A percentile compares a stretch with the other conserved stretches of the same genome.
These are phyloP conservation scores for Calidris pugnax DNA, from an alignment of 2,113 vertebrate genomes.

Conservation along the genomic window DNA sequence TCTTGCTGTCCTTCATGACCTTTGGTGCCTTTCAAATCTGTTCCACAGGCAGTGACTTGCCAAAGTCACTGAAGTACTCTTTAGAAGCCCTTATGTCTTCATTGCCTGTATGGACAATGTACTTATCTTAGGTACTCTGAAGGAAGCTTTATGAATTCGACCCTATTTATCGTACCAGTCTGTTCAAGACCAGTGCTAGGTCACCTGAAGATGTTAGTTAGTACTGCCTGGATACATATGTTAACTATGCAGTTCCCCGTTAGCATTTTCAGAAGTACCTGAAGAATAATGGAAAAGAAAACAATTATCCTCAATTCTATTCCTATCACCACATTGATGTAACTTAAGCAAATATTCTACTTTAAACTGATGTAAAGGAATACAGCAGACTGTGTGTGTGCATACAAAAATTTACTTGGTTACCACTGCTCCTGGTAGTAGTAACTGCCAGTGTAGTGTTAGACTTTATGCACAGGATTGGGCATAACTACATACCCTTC, in stretches of 20 bases:
- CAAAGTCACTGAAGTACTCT: neutral
- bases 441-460: neutral
- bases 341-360: neutral
- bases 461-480: neutral
- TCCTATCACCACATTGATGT: neutral
- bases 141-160: neutral
- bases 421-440: neutral
- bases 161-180: accelerated
- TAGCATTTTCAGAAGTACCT: neutral
- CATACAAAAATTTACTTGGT: neutral
- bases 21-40: neutral
- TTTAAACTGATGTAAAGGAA: neutral
- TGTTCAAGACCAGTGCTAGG: neutral
- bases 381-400: neutral
- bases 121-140: neutral
- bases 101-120: neutral
- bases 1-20: neutral
- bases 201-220: neutral
- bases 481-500: neutral
- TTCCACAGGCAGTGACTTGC: neutral
- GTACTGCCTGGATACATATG: neutral
- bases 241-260: neutral
- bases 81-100: neutral
- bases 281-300: neutral
- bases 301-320: neutral